Conservation (phyloP, 2,888 invertebrate species). For the Linnaemya tessellans region DNA sequence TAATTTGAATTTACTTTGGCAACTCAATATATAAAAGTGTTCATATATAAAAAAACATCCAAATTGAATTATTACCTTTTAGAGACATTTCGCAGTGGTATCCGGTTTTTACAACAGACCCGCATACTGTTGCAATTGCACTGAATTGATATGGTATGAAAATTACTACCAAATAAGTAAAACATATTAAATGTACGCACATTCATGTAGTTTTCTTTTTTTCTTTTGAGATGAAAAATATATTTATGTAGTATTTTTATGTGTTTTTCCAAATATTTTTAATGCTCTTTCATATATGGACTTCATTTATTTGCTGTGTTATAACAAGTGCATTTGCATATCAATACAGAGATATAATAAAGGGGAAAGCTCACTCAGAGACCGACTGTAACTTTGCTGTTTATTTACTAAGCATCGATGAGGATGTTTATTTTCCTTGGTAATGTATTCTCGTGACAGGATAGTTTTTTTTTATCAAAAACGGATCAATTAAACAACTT, state of each 20-base stretch:
- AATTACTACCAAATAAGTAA: constrained; percentile 62
- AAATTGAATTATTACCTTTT: constrained; percentile 71
- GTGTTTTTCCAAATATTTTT: constrained; percentile 9
- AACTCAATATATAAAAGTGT: neutral
- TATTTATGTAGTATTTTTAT: neutral
- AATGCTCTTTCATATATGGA: constrained; percentile 37
- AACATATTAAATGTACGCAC: constrained; percentile 60
- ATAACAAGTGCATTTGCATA: constrained; percentile 57
- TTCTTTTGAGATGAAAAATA: constrained; percentile 28
- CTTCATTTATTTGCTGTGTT: constrained; percentile 55
- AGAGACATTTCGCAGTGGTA: constrained; percentile 68
- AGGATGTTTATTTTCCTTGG: no score
- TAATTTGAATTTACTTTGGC: constrained; percentile 62
- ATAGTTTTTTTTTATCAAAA: no score
- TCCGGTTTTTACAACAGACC: constrained; percentile 61
- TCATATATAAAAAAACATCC: constrained; percentile 24
- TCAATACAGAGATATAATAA: neutral
- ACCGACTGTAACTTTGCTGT: neutral
- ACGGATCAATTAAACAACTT: no score
- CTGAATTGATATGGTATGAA: constrained; percentile 53
- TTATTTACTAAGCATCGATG: no score
- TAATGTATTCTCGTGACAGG: no score
- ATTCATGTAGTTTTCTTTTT: constrained; percentile 22
- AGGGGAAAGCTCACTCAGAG: neutral
- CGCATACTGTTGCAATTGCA: constrained; percentile 25